A percentile compares a stretch with the other conserved stretches of the same genome.
Evolutionary conservation across 2,888 invertebrate genomes (phyloP).

Genomic region (Hedychridium roseum): DNA sequence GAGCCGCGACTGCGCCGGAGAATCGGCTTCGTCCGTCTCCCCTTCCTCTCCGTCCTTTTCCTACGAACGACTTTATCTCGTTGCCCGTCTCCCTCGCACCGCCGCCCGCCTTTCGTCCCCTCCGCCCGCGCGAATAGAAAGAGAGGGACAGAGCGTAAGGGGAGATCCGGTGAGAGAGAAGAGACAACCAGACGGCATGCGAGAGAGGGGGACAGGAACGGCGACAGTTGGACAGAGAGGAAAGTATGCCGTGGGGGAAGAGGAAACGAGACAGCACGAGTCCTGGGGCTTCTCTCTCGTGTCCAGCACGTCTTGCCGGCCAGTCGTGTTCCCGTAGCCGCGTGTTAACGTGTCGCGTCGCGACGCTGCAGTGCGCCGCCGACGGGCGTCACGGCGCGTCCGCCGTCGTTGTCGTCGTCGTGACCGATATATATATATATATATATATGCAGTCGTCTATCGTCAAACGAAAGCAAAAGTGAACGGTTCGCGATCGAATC

Average conservation of each 20-base stretch:
- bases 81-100: no score
- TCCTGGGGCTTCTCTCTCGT: constrained; percentile 29
- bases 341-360: constrained; percentile 39
- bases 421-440: no score
- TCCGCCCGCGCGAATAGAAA: no score
- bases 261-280: constrained; percentile 18
- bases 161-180: no score
- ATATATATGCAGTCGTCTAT: no score
- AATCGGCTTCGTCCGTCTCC: neutral
- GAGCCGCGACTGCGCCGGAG: constrained; percentile 29
- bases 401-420: no score
- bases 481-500: no score
- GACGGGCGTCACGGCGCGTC: constrained; percentile 43
- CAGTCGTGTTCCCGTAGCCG: constrained; percentile 34
- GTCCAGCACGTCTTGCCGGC: constrained; percentile 12
- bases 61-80: neutral
- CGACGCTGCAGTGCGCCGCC: constrained; percentile 55
- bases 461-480: no score
- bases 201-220: no score
- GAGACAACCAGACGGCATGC: no score
- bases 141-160: no score
- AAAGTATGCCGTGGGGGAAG: constrained; percentile 1
- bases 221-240: neutral
- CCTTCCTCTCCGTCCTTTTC: neutral
- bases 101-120: neutral